Percentiles rank a stretch among this genome's conserved stretches.
phyloP scores from a whole-genome alignment of 2,797 vertebrate species.

The Tachyglossus aculeatus region DNA sequence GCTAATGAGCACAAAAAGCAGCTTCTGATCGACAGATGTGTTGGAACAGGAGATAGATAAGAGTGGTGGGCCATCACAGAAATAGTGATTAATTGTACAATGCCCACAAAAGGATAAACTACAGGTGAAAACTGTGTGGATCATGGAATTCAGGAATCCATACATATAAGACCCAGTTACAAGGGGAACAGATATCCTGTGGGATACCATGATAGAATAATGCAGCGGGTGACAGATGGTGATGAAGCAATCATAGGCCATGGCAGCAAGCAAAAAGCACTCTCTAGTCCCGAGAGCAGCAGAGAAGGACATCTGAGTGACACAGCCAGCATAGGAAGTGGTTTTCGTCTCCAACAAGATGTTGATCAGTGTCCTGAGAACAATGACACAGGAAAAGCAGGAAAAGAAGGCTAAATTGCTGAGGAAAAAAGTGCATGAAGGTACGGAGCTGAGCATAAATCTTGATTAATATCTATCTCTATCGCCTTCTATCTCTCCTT shows the following conservation, averaged over 20 bases:
- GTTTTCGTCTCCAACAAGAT: constrained; percentile 32
- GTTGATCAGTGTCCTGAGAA: constrained; percentile 31
- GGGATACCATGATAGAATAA: constrained; percentile 10
- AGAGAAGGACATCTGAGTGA: constrained; percentile 44
- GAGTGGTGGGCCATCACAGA: constrained; percentile 53
- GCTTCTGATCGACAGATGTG: constrained; percentile 18
- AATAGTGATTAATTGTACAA: constrained; percentile 46
- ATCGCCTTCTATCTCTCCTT: too few species aligned
- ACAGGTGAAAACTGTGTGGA: constrained; percentile 39
- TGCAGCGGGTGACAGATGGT: constrained; percentile 34
- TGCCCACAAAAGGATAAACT: constrained; percentile 49
- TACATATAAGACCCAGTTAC: constrained; percentile 25
- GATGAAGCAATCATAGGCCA: constrained; percentile 47
- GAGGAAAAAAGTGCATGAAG: constrained; percentile 56
- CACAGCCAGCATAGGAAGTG: constrained; percentile 46
- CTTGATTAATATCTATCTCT: too few species aligned
- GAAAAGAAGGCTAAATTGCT: constrained; percentile 43
- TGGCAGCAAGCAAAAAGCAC: constrained; percentile 38
- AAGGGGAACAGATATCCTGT: background rate
- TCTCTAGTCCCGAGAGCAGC: constrained; percentile 43
- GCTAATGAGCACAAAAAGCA: constrained; percentile 23
- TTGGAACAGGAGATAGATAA: constrained; percentile 45
- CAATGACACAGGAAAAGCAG: constrained; percentile 33
- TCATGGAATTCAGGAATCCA: constrained; percentile 13
- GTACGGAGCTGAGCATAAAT: constrained; percentile 36